Evolutionary conservation across 2,888 invertebrate genomes (phyloP).

Genomic region (Adelognathus sp.): DNA sequence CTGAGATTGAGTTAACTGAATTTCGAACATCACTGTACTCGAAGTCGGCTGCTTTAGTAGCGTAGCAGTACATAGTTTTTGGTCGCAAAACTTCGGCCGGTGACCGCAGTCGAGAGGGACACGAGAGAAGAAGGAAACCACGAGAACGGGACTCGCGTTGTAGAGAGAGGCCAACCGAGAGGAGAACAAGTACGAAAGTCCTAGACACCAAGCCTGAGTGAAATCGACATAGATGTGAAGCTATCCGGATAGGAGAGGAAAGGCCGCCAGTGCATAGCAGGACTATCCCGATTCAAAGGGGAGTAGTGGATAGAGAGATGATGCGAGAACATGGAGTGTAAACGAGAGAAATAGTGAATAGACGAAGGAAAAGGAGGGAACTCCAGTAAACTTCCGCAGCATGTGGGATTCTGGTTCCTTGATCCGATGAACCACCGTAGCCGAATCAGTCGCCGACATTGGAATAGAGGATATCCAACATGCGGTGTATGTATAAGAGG

Average conservation of each 20-base stretch:
- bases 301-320: constrained; percentile 3
- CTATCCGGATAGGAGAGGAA: neutral
- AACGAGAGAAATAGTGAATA: neutral
- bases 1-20: neutral
- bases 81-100: neutral
- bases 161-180: neutral
- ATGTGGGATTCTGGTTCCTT: constrained; percentile 44
- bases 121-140: neutral
- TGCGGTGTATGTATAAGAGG: neutral
- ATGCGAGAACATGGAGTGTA: neutral
- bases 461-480: neutral
- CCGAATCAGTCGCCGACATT: neutral
- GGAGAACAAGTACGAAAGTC: neutral
- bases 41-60: neutral
- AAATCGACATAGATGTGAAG: neutral
- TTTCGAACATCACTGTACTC: neutral
- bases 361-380: constrained; percentile 8
- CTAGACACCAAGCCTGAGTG: neutral
- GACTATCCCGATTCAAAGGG: neutral
- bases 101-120: neutral
- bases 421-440: constrained; percentile 57
- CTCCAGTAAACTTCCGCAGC: constrained; percentile 44
- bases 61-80: neutral
- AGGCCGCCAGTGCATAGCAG: neutral
- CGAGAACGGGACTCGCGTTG: neutral